Conservation (phyloP, 2,888 invertebrate species). For the Teinopalpus imperialis region DNA sequence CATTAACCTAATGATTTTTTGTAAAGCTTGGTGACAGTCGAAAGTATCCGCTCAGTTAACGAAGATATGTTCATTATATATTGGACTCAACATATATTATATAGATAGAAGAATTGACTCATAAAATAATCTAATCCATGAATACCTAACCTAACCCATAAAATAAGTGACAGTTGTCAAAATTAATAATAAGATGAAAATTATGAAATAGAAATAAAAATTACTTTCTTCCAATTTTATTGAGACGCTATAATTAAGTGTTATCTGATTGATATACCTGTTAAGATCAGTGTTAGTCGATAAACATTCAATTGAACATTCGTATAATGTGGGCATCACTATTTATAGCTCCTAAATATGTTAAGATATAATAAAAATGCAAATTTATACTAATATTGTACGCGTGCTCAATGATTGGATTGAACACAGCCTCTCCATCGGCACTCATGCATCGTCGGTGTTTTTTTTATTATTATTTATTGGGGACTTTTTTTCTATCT, state of each 20-base stretch:
- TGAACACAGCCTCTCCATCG: conserved; percentile 2
- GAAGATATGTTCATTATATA: no score
- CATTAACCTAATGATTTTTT: no score
- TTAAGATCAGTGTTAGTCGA: conserved; percentile 23
- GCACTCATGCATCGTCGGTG: not conserved
- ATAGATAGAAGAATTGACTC: no score
- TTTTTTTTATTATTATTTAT: no score
- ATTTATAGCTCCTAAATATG: conserved; percentile 42
- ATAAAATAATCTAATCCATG: no score
- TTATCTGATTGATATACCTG: conserved; percentile 13
- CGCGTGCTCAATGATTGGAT: conserved; percentile 30
- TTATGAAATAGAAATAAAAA: not conserved
- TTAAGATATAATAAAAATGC: conserved; percentile 57
- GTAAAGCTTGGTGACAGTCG: no score
- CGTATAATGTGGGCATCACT: conserved; percentile 28
- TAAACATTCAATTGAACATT: conserved; percentile 29
- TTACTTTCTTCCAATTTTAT: conserved; percentile 1
- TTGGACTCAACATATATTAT: no score
- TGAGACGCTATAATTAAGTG: conserved; percentile 5
- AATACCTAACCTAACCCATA: not conserved
- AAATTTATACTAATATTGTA: conserved; percentile 56
- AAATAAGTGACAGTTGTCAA: conserved; percentile 3
- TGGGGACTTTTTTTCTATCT: no score
- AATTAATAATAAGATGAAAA: not conserved
- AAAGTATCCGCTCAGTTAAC: no score